phyloP scores from a whole-genome alignment of 2,113 vertebrate genomes.

The Caranx ignobilis region DNA sequence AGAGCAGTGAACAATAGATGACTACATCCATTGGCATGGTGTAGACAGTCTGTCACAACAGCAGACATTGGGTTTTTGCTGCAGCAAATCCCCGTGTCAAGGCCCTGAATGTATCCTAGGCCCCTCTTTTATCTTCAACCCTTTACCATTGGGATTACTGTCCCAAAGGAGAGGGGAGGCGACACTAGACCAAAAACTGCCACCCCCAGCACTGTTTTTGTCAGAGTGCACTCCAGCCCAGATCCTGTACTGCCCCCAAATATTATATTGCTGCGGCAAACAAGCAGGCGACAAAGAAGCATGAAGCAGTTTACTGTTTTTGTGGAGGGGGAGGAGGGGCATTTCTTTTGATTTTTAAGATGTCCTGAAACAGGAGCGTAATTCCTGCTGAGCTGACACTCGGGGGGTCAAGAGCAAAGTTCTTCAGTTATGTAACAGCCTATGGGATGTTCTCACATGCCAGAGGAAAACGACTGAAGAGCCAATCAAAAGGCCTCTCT shows the following conservation, averaged over 20 bases:
- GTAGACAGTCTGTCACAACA: conserved; percentile 63
- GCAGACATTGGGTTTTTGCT: conserved; percentile 58
- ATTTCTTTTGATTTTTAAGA: conserved; percentile 47
- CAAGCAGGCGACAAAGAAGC: neutral
- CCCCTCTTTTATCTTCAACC: conserved; percentile 73
- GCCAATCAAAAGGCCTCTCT: conserved; percentile 59
- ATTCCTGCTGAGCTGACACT: conserved; percentile 53
- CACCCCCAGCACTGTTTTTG: conserved; percentile 74
- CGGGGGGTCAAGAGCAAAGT: conserved; percentile 58
- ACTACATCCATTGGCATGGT: conserved; percentile 18
- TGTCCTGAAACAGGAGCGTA: conserved; percentile 38
- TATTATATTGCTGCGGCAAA: conserved; percentile 45
- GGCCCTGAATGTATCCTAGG: conserved; percentile 71
- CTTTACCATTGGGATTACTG: conserved; percentile 75
- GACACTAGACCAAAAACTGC: conserved; percentile 70
- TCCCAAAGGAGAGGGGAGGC: conserved; percentile 62
- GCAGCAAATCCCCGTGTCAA: conserved; percentile 73
- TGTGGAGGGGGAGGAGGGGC: neutral
- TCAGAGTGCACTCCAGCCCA: conserved; percentile 39
- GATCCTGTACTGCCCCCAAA: conserved; percentile 37
- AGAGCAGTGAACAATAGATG: conserved; percentile 49
- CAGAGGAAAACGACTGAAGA: conserved; percentile 29
- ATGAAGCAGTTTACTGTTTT: conserved; percentile 3
- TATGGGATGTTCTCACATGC: conserved; percentile 60
- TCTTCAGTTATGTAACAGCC: conserved; percentile 71